Evolutionary conservation across 2,888 invertebrate species (phyloP).

Genomic region (Mythimna albipuncta): DNA sequence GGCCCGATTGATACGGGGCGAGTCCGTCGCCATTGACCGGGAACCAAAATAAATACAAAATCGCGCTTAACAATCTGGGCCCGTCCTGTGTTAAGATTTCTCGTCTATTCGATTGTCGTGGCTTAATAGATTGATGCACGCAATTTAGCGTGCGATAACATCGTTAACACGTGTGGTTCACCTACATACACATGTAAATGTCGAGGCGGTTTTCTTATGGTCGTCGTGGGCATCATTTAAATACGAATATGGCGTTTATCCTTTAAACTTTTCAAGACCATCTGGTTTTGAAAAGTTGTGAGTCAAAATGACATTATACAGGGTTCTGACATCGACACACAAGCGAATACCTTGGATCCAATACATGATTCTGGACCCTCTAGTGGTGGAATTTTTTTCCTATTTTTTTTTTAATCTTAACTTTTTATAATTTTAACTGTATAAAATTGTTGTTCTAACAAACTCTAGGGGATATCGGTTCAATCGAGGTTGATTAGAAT

Average conservation of each 20-base stretch:
- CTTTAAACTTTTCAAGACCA: neutral
- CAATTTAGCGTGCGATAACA: conserved; percentile 46
- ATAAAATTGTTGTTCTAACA: too few relatives aligned
- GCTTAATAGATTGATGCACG: conserved; percentile 35
- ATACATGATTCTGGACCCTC: too few relatives aligned
- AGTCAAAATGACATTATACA: conserved; percentile 1
- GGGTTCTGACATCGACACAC: too few relatives aligned
- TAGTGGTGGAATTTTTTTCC: too few relatives aligned
- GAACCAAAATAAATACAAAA: conserved; percentile 22
- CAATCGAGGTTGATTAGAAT: too few relatives aligned
- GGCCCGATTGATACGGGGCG: neutral
- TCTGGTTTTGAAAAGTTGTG: conserved; percentile 30
- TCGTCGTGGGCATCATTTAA: conserved; percentile 30
- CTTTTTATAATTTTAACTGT: too few relatives aligned
- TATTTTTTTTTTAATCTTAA: too few relatives aligned
- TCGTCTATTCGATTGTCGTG: conserved; percentile 7
- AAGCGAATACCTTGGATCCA: too few relatives aligned
- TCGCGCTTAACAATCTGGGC: conserved; percentile 17
- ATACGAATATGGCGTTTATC: conserved; percentile 50
- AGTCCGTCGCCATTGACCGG: neutral
- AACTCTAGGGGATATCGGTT: too few relatives aligned
- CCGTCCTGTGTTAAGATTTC: conserved; percentile 38
- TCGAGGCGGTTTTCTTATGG: conserved; percentile 20
- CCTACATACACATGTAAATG: conserved; percentile 35
- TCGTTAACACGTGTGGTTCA: conserved; percentile 30